These are phyloP conservation scores for Apis laboriosa DNA, from an alignment of 1,140 invertebrate species.

Conservation along the genomic window DNA sequence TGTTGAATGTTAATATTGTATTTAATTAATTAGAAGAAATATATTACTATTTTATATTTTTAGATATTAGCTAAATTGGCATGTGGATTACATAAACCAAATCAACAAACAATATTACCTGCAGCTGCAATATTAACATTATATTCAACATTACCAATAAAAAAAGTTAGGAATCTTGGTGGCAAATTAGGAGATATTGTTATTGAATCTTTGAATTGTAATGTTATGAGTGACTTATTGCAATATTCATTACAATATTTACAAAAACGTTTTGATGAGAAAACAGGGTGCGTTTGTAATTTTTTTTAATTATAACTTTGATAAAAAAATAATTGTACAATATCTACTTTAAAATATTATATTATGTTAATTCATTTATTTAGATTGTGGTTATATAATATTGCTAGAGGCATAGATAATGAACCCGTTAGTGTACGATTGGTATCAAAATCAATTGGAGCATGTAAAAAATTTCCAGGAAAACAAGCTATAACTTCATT, in stretches of 20 bases:
- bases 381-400: conserved; percentile 92
- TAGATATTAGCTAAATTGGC: conserved; percentile 94
- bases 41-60: conserved; percentile 34
- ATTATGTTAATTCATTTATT: conserved; percentile 59
- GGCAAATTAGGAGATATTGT: conserved; percentile 93
- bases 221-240: conserved; percentile 89
- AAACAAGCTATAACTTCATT: conserved; percentile 87
- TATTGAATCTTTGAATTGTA: conserved; percentile 86
- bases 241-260: conserved; percentile 86
- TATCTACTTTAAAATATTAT: background rate
- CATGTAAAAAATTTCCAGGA: conserved; percentile 96
- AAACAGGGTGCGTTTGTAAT: conserved; percentile 86
- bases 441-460: conserved; percentile 96
- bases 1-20: background rate
- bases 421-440: conserved; percentile 92
- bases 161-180: conserved; percentile 92
- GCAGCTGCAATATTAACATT: conserved; percentile 83
- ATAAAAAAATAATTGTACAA: background rate
- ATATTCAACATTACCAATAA: conserved; percentile 86
- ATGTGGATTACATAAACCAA: conserved; percentile 96
- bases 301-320: background rate
- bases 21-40: conserved; percentile 8
- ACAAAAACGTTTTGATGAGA: conserved; percentile 88
- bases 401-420: conserved; percentile 92
- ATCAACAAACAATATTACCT: conserved; percentile 95